Base-by-base conservation (phyloP, 2,797 vertebrate genomes). In the Telmatherina bonti region DNA sequence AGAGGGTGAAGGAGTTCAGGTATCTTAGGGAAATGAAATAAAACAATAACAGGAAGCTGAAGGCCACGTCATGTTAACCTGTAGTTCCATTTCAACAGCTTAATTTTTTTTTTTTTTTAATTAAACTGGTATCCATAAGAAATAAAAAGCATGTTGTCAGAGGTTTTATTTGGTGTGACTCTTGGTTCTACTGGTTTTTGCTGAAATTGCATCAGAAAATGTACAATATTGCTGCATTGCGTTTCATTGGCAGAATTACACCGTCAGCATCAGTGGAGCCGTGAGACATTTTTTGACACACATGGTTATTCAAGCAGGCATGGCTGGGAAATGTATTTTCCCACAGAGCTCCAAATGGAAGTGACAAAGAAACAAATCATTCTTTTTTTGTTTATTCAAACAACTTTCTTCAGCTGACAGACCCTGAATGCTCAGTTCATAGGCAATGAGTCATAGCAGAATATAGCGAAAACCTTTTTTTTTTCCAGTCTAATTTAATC, bases 371-470 rank as follows among this genome's bases (percentile, higher is more conserved):
- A 70, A 85, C 75, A 84, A 91, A 90, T 83, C 62, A 38, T 60
- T 84, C 81, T 67, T 82, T 73, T 85, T 83, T 83, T 74, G 72
- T 81, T 90, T 85, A 89, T 83, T 76, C 78, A 74, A 79, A 85
- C 51, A 74, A 77, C 72, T 33, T 68, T 56, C 70, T 54, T 49
- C 65, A 49, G 29, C 52, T 64, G 74, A 81, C 70, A 78, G 59
- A 78, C 59, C 62, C 55, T 20, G 12, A 22, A 24, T 47, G 41
- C n/a, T 58, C 27, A 70, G 43, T 72, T 74, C 8, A 35, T 47
- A 41, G 51, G 66, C 63, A 55, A 62, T 61, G 35, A 74, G 45
- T 74, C 68, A 74, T 43, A 38, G 69, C 54, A 16, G 13, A 51
- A 8, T 30, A 27, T 60, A 72, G n/a, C 59, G 20, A 55, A 62